Conservation (phyloP, 2,888 invertebrate species). For the Andrena trimmerana region DNA sequence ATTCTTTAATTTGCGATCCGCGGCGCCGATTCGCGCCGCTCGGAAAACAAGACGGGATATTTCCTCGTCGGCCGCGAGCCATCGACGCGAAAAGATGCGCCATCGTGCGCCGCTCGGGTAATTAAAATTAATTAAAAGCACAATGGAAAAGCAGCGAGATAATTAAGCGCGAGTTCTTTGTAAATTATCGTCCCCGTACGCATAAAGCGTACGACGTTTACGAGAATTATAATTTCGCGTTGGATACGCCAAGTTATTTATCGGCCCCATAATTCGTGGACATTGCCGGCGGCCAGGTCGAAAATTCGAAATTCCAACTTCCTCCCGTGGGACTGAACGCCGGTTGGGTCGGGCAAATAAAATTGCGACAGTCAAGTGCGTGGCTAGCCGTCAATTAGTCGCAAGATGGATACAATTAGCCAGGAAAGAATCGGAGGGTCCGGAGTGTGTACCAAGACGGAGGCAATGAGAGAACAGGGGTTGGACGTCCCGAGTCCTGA, state of each 20-base stretch:
- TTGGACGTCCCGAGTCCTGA: conserved; percentile 45
- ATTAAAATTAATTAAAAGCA: conserved; percentile 53
- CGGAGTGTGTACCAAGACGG: conserved; percentile 11
- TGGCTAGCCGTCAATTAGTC: conserved; percentile 75
- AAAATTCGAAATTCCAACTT: conserved; percentile 36
- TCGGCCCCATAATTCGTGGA: conserved; percentile 45
- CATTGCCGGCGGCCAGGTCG: neutral
- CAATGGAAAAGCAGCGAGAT: conserved; percentile 44
- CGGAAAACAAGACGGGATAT: conserved; percentile 1
- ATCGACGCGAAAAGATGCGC: conserved; percentile 34
- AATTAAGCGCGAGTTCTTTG: conserved; percentile 60
- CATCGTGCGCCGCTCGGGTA: neutral
- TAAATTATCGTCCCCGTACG: conserved; percentile 52
- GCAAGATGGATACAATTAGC: conserved; percentile 72
- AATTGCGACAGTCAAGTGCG: conserved; percentile 44
- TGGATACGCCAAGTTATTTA: conserved; percentile 48
- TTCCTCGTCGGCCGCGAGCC: neutral
- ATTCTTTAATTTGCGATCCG: conserved; percentile 18
- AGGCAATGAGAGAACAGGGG: conserved; percentile 18
- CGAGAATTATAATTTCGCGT: conserved; percentile 55
- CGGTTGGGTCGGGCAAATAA: conserved; percentile 20
- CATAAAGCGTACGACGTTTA: conserved; percentile 54
- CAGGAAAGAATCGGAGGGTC: conserved; percentile 15
- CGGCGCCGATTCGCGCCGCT: neutral
- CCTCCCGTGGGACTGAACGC: conserved; percentile 4